Percentiles rank a stretch among this genome's conserved stretches.
These are phyloP conservation scores for Epizoanthus stellaris DNA, from an alignment of 92 coral and sea anemone genomes.

Conservation along the genomic window DNA sequence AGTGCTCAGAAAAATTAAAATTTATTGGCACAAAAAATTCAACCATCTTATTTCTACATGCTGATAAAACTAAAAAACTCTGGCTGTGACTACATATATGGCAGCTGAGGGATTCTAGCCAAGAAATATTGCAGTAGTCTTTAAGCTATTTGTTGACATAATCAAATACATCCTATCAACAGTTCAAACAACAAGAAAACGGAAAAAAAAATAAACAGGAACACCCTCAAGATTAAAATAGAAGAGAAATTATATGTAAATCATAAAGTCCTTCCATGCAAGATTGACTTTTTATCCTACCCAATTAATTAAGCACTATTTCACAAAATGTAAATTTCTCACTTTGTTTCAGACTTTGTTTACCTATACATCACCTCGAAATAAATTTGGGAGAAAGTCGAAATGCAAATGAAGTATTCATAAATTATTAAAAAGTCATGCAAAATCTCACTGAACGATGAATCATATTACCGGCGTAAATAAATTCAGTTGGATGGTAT, in stretches of 20 bases:
- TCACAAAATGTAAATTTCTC: background rate
- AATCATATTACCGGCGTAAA: slow-evolving; percentile 25
- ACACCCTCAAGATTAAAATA: background rate
- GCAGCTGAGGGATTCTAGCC: too few relatives aligned
- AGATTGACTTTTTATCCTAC: background rate
- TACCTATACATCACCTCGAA: slow-evolving; percentile 28
- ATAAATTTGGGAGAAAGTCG: slow-evolving; percentile 18
- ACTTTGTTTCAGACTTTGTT: slow-evolving; percentile 33
- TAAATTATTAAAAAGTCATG: slow-evolving; percentile 44
- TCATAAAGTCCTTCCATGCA: background rate
- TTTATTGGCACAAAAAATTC: too few relatives aligned
- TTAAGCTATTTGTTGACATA: too few relatives aligned
- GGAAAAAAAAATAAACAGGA: background rate
- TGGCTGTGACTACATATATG: too few relatives aligned
- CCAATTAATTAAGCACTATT: slow-evolving; percentile 19
- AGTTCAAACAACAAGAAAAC: background rate
- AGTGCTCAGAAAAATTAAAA: too few relatives aligned
- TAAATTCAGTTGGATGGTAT: background rate
- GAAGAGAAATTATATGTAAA: background rate
- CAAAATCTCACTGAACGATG: slow-evolving; percentile 40
- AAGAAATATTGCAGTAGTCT: too few relatives aligned
- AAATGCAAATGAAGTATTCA: slow-evolving; percentile 37
- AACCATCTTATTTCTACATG: too few relatives aligned
- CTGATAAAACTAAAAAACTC: too few relatives aligned
- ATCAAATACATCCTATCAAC: background rate